Evolutionary conservation across 1,140 invertebrate species (phyloP).

Genomic region (Leptinotarsa texana): DNA sequence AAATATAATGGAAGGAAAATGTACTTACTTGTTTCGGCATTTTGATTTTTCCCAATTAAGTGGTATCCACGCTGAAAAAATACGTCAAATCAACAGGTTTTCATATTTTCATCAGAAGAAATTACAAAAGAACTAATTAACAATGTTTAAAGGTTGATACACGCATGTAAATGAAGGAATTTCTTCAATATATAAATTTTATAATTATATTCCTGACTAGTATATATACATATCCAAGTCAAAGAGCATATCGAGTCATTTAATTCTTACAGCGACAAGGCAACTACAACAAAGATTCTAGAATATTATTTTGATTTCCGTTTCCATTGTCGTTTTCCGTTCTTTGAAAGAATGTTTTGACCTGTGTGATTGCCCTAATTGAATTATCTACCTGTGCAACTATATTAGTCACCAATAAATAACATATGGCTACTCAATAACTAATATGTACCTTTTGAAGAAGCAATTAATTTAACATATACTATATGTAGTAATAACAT

Average conservation of each 20-base stretch:
- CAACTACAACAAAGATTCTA: not conserved
- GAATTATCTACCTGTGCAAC: constrained; percentile 19
- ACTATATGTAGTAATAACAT: constrained; percentile 4
- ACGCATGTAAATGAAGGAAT: too few species aligned
- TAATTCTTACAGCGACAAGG: not conserved
- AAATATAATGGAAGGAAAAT: not conserved
- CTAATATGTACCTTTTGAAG: not conserved
- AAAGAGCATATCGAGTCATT: not conserved
- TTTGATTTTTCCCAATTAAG: constrained; percentile 12
- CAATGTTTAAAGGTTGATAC: too few species aligned
- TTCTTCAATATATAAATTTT: too few species aligned
- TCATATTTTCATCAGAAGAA: too few species aligned
- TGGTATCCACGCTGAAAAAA: constrained; percentile 13
- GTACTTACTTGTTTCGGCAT: constrained; percentile 39
- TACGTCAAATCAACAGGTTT: not conserved
- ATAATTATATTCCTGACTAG: too few species aligned
- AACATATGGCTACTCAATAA: not conserved
- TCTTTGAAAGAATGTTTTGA: constrained; percentile 7
- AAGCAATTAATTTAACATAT: not conserved
- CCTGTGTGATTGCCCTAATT: constrained; percentile 25
- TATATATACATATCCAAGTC: not conserved
- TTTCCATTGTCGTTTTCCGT: not conserved
- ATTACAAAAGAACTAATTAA: too few species aligned
- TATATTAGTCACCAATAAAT: not conserved
- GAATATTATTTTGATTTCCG: not conserved